phyloP scores from a whole-genome alignment of 2,888 invertebrate species.

The Desoria tigrina region DNA sequence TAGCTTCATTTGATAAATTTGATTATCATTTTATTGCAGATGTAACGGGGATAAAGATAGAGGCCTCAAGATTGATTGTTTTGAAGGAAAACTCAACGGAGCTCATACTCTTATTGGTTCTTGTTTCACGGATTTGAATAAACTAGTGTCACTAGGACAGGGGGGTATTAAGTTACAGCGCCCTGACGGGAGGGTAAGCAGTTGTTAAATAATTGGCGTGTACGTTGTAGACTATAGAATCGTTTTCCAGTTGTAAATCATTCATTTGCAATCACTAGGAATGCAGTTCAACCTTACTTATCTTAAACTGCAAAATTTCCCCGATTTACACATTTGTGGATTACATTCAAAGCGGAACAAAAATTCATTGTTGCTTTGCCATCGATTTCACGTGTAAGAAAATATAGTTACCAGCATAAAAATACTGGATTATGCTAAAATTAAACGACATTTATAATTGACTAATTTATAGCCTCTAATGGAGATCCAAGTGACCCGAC shows the following conservation, averaged over 20 bases:
- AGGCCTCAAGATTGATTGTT: slow-evolving; percentile 60
- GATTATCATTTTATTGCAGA: background rate
- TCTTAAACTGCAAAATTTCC: slow-evolving; percentile 46
- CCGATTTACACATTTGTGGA: slow-evolving; percentile 61
- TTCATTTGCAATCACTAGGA: no score
- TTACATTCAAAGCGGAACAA: slow-evolving; percentile 62
- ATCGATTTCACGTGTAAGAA: slow-evolving; percentile 59
- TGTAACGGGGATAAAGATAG: slow-evolving; percentile 63
- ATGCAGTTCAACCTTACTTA: slow-evolving; percentile 38
- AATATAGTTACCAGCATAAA: background rate
- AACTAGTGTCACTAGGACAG: slow-evolving; percentile 55
- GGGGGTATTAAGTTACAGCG: slow-evolving; percentile 43
- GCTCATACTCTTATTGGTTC: slow-evolving; percentile 58
- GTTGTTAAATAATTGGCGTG: no score
- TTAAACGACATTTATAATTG: background rate
- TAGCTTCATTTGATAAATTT: no score
- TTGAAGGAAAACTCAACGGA: slow-evolving; percentile 58
- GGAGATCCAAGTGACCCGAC: slow-evolving; percentile 51
- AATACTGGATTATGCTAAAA: slow-evolving; percentile 51
- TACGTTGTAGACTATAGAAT: no score
- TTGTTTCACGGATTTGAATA: slow-evolving; percentile 58
- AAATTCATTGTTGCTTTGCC: slow-evolving; percentile 59
- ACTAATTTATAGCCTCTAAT: slow-evolving; percentile 43
- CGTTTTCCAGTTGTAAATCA: no score
- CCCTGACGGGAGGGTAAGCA: slow-evolving; percentile 39